Conservation (phyloP, 2,888 invertebrate genomes). For the Drosophila borealis region DNA sequence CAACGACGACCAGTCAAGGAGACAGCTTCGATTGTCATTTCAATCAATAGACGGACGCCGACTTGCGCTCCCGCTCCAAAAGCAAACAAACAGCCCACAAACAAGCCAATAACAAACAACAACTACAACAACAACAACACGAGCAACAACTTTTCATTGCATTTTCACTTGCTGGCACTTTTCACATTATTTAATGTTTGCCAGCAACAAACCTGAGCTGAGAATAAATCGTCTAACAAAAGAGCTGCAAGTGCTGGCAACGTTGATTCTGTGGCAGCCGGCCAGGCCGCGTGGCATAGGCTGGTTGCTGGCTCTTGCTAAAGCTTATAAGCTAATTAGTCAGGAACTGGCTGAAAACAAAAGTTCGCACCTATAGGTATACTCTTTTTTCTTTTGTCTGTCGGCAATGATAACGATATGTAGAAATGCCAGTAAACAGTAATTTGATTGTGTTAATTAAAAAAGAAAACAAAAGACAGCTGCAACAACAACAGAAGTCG, state of each 20-base stretch:
- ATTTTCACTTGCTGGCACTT: conserved; percentile 74
- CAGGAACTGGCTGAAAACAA: conserved; percentile 65
- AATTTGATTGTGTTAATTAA: conserved; percentile 79
- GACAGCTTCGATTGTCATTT: conserved; percentile 71
- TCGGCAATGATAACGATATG: conserved; percentile 59
- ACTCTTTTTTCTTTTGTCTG: conserved; percentile 52
- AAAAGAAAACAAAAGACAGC: conserved; percentile 72
- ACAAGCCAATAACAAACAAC: conserved; percentile 41
- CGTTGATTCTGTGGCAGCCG: not conserved
- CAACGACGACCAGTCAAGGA: conserved; percentile 39
- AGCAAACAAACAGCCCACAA: conserved; percentile 51
- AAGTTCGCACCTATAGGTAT: conserved; percentile 59
- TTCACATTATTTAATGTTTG: conserved; percentile 77
- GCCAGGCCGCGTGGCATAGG: not conserved
- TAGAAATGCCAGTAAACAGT: conserved; percentile 57
- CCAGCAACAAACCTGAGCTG: conserved; percentile 44
- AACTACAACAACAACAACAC: conserved; percentile 13
- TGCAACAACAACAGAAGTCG: conserved; percentile 27
- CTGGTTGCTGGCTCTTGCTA: conserved; percentile 6
- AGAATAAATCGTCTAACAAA: conserved; percentile 46
- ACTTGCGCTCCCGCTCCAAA: conserved; percentile 41
- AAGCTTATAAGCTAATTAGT: conserved; percentile 57
- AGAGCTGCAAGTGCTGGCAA: conserved; percentile 11
- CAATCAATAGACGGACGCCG: conserved; percentile 69
- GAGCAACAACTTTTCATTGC: conserved; percentile 70